These are phyloP conservation scores for Anser brachyrhynchus DNA, from an alignment of 2,113 vertebrate species.

Conservation along the genomic window DNA sequence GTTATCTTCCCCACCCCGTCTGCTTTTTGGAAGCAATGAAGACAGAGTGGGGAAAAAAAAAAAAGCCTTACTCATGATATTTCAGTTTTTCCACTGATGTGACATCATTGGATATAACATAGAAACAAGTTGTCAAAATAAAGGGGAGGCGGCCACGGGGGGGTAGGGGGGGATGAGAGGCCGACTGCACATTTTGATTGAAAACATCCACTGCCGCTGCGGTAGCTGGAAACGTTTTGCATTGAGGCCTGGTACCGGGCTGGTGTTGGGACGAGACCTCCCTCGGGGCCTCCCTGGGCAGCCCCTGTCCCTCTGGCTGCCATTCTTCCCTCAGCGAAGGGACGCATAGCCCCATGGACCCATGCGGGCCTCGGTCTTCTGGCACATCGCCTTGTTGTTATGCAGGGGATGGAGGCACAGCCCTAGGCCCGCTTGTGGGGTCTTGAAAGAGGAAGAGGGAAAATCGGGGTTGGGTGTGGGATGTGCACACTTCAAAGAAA, in stretches of 20 bases:
- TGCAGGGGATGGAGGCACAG: accelerated
- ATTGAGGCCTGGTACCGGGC: background rate
- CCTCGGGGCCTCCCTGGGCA: background rate
- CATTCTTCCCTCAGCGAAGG: background rate
- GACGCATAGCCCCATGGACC: accelerated
- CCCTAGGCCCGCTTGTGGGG: background rate
- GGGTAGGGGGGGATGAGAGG: background rate
- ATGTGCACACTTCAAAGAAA: background rate
- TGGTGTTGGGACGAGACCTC: accelerated
- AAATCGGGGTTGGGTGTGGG: background rate
- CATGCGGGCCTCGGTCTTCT: background rate
- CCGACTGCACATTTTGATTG: background rate
- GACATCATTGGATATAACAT: conserved; percentile 64
- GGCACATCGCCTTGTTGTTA: background rate
- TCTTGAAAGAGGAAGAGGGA: background rate
- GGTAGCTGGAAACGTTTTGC: background rate
- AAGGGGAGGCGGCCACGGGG: background rate
- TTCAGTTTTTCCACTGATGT: conserved; percentile 70
- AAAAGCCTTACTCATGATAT: background rate
- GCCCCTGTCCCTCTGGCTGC: background rate
- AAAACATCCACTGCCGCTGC: conserved; percentile 30
- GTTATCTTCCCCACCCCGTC: background rate
- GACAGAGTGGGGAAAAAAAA: background rate
- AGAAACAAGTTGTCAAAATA: conserved; percentile 65
- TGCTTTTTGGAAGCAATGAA: background rate